Conservation (phyloP, 2,113 vertebrate species). For the Seriola aureovittata region DNA sequence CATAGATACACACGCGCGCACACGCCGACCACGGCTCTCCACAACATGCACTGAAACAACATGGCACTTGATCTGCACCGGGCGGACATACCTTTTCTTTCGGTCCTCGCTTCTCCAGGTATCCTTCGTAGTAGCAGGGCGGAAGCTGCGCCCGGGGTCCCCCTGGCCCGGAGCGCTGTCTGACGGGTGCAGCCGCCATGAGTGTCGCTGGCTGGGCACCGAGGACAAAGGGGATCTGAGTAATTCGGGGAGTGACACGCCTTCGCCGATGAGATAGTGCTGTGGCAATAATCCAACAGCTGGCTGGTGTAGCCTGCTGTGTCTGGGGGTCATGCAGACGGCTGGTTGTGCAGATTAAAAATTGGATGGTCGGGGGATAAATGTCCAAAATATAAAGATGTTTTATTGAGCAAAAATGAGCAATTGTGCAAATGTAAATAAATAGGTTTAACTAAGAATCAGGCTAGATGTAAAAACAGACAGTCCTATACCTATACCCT, state of each 20-base stretch:
- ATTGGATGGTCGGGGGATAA: slow-evolving; percentile 4
- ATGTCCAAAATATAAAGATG: neutral
- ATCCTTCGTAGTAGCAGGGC: slow-evolving; percentile 89
- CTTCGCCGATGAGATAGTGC: slow-evolving; percentile 78
- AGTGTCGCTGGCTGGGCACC: slow-evolving; percentile 79
- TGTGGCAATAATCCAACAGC: slow-evolving; percentile 75
- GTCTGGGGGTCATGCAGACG: slow-evolving; percentile 50
- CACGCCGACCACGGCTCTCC: slow-evolving; percentile 22
- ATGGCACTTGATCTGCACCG: slow-evolving; percentile 40
- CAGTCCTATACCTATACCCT: neutral
- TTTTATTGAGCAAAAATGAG: neutral
- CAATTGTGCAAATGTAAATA: neutral
- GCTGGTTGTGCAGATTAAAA: slow-evolving; percentile 38
- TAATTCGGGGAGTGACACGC: slow-evolving; percentile 80
- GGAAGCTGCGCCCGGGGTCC: slow-evolving; percentile 79
- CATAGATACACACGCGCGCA: neutral
- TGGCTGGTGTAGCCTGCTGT: slow-evolving; percentile 67
- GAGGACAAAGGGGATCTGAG: slow-evolving; percentile 85
- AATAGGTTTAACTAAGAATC: neutral
- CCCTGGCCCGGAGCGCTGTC: slow-evolving; percentile 81
- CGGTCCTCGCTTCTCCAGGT: slow-evolving; percentile 87
- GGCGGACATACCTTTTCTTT: slow-evolving; percentile 83
- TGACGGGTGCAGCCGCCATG: slow-evolving; percentile 86
- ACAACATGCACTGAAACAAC: slow-evolving; percentile 31
- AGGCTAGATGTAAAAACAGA: neutral